phyloP scores from a whole-genome alignment of 2,113 vertebrate species.

The Erythrocercus mccallii region DNA sequence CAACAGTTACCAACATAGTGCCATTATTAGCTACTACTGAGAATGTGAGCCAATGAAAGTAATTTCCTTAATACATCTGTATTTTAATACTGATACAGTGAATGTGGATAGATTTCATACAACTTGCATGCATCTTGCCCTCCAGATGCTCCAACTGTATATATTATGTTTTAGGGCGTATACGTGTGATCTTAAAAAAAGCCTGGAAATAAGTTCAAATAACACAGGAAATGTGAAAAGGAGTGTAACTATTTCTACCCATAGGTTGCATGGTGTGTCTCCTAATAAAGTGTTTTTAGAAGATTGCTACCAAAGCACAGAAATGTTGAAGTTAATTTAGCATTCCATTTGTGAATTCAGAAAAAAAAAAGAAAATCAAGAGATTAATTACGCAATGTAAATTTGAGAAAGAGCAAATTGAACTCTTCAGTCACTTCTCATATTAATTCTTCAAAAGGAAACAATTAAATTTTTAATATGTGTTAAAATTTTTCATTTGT shows the following conservation, averaged over 20 bases:
- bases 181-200: background rate
- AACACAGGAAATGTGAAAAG: background rate
- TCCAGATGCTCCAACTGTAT: background rate
- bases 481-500: background rate
- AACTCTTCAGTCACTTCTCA: background rate
- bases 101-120: background rate
- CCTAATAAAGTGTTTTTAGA: background rate
- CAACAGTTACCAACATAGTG: background rate
- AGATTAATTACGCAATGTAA: background rate
- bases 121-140: background rate
- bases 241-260: background rate
- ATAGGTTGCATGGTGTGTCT: background rate
- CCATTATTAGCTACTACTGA: background rate
- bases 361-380: background rate
- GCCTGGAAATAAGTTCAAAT: background rate
- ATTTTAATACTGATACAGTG: background rate
- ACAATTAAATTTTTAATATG: background rate
- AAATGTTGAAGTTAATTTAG: background rate
- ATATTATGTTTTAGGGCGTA: background rate
- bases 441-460: background rate
- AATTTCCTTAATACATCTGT: background rate
- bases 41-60: background rate
- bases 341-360: background rate
- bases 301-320: background rate
- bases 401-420: background rate